phyloP scores from a whole-genome alignment of 64 coral and sea anemone genomes.

The Montipora sp. region DNA sequence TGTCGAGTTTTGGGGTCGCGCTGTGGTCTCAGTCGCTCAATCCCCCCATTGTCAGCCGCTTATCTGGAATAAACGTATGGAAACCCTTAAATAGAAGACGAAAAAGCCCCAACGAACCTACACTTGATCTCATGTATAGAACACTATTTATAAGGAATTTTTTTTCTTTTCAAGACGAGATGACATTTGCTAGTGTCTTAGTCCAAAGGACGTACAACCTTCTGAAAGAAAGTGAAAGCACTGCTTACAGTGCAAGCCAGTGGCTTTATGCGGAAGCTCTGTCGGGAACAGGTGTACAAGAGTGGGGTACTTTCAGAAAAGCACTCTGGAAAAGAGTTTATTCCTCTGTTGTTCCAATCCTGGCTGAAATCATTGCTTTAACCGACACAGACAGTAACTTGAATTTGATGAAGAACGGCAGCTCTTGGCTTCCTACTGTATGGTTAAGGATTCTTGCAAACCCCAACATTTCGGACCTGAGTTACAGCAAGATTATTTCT shows the following conservation, averaged over 20 bases:
- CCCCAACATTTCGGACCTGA: slow-evolving; percentile 17
- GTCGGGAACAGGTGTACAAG: slow-evolving; percentile 60
- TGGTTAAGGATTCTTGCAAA: slow-evolving; percentile 50
- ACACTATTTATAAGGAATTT: not conserved
- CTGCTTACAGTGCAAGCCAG: slow-evolving; percentile 13
- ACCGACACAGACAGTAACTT: slow-evolving; percentile 76
- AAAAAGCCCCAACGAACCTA: no score
- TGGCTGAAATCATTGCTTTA: slow-evolving; percentile 77
- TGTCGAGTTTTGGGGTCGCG: no score
- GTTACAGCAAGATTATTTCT: slow-evolving; percentile 60
- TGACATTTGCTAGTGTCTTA: slow-evolving; percentile 57
- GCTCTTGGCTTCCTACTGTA: slow-evolving; percentile 48
- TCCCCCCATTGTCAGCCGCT: no score
- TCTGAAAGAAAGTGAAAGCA: slow-evolving; percentile 67
- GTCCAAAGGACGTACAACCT: slow-evolving; percentile 55
- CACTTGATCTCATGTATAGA: no score
- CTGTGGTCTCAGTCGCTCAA: no score
- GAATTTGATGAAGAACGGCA: slow-evolving; percentile 43
- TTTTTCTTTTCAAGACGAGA: not conserved
- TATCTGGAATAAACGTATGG: no score
- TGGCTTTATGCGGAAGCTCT: slow-evolving; percentile 82
- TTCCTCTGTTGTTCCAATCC: slow-evolving; percentile 68
- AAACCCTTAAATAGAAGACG: no score
- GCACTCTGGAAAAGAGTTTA: slow-evolving; percentile 84
- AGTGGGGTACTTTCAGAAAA: slow-evolving; percentile 83